Conservation (phyloP, 2,888 invertebrate genomes). For the Lomographa bimaculata region DNA sequence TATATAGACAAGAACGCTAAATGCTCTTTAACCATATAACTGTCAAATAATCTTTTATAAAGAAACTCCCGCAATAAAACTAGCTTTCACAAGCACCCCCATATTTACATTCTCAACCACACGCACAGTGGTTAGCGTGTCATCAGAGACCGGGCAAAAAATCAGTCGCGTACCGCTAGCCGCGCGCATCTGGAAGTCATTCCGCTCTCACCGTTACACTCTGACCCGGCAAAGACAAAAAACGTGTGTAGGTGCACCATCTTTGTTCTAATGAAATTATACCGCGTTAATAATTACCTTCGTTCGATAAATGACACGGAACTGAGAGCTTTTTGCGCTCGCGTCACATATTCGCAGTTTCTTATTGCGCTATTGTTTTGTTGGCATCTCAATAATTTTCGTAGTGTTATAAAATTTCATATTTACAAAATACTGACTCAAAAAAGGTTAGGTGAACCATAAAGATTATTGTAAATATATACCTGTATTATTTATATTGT, state of each 20-base stretch:
- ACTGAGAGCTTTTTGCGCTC: conserved; percentile 28
- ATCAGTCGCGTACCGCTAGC: conserved; percentile 72
- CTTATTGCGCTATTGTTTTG: conserved; percentile 26
- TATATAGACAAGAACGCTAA: too few species aligned
- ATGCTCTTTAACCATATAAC: too few species aligned
- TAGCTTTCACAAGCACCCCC: too few species aligned
- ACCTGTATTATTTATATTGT: too few species aligned
- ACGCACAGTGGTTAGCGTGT: conserved; percentile 46
- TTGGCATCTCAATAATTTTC: too few species aligned
- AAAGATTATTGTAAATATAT: too few species aligned
- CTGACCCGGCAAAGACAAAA: conserved; percentile 58
- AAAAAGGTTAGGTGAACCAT: too few species aligned
- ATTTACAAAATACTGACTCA: too few species aligned
- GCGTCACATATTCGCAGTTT: conserved; percentile 20
- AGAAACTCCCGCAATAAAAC: too few species aligned
- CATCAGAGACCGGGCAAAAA: conserved; percentile 59
- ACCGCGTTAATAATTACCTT: conserved; percentile 54
- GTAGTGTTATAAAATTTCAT: too few species aligned
- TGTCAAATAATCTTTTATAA: too few species aligned
- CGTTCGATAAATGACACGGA: conserved; percentile 54
- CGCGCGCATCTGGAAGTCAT: conserved; percentile 75
- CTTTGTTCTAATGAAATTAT: conserved; percentile 59
- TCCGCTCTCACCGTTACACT: conserved; percentile 72
- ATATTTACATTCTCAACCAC: conserved; percentile 46
- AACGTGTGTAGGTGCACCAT: conserved; percentile 59